phyloP scores from a whole-genome alignment of 2,113 vertebrate species.

The Lepidothrix coronata region DNA sequence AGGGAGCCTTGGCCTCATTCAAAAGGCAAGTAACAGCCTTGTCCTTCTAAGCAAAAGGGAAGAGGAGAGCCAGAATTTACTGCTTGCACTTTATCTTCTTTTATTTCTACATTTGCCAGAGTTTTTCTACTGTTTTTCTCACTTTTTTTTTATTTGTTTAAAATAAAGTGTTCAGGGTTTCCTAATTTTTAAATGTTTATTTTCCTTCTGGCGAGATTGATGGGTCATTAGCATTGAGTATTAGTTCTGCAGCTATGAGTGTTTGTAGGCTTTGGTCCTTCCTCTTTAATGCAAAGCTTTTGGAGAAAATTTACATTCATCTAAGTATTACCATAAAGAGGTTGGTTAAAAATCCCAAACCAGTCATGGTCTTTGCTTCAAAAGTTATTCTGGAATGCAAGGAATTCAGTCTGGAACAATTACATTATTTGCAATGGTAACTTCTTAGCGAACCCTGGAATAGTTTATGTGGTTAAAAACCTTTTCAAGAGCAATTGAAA shows the following conservation, averaged over 20 bases:
- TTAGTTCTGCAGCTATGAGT: background rate
- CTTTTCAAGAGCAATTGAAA: constrained; percentile 61
- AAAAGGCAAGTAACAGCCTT: background rate
- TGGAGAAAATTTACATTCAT: constrained; percentile 17
- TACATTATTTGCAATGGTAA: constrained; percentile 39
- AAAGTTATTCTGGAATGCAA: constrained; percentile 24
- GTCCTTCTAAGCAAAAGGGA: background rate
- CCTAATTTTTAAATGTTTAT: background rate
- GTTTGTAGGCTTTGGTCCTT: background rate
- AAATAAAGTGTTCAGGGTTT: background rate
- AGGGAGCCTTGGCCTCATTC: background rate
- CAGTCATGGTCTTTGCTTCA: constrained; percentile 27
- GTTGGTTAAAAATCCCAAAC: constrained; percentile 27
- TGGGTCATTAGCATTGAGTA: background rate
- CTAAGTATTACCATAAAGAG: constrained; percentile 17
- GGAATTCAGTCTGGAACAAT: constrained; percentile 41
- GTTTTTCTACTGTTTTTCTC: background rate
- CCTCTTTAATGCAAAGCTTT: constrained; percentile 13
- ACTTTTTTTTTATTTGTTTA: background rate
- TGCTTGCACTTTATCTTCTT: background rate
- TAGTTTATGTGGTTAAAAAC: constrained; percentile 43
- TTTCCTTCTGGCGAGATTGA: background rate
- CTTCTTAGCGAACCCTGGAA: constrained; percentile 25
- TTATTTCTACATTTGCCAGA: background rate
- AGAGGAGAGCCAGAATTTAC: background rate